Evolutionary conservation across 2,797 vertebrate species (phyloP).

Genomic region (Garrulus glandarius): DNA sequence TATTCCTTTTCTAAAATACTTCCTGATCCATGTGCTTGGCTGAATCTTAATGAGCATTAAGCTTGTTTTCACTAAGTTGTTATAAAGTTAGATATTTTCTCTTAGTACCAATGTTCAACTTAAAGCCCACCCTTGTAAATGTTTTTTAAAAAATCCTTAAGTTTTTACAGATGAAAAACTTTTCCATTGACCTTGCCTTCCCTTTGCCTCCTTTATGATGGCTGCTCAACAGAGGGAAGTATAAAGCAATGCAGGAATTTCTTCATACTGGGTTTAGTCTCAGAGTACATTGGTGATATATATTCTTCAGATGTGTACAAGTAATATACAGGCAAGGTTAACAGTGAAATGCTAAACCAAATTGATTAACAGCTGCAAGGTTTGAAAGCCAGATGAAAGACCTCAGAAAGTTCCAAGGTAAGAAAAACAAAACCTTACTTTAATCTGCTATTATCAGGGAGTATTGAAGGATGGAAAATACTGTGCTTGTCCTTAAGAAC

Average conservation of each 20-base stretch:
- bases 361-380: neutral
- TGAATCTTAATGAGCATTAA: neutral
- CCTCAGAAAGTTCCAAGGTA: neutral
- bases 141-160: neutral
- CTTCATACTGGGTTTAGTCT: neutral
- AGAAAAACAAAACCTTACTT: neutral
- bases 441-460: neutral
- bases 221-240: neutral
- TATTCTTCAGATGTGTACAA: neutral
- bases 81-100: neutral
- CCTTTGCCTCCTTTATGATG: neutral
- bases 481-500: neutral
- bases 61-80: neutral
- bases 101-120: neutral
- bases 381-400: neutral
- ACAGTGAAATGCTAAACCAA: neutral
- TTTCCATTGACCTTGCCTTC: neutral
- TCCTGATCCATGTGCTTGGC: neutral
- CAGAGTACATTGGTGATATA: neutral
- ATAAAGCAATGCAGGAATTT: neutral
- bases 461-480: neutral
- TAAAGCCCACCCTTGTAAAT: neutral
- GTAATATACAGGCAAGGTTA: neutral
- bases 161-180: neutral
- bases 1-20: neutral